Evolutionary conservation across 92 coral and sea anemone genomes (phyloP), one percentile per base, ranked within the genome.

Genomic region (Zoanthus solanderi): DNA sequence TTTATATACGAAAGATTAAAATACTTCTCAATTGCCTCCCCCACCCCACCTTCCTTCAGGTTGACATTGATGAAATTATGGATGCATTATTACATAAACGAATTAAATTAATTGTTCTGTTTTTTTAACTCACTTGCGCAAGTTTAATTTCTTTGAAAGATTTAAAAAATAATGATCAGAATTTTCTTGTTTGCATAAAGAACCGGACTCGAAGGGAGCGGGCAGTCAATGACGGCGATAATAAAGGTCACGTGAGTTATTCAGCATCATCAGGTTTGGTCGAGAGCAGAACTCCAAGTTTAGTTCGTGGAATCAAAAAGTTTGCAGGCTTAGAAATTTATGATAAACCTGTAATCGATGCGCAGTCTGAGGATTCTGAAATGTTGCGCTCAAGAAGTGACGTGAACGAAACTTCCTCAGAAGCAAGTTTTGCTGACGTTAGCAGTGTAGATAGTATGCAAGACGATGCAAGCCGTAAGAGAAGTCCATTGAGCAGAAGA

Each of bases 381-480:
- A 30, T 54, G 46, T 18, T 81, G 42, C 85, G 29, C 69, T 93
- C 93, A 79, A 89, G 84, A 87, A 90, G 90, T 74, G 85, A 85
- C 16, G 76, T 83, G 81, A 89, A 88, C 65, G 92, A 93, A 28
- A 87, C 98, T 15, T 95, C 97, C 1, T 94, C 98, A 18, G 98
- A 95, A 54, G 98, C 94, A 29, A 95, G 98, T 86, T 91, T 95
- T 69, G 98, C 98, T 5, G 98, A 95, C 61, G 94, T 91, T 10
- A 95, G 98, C 72, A 95, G 98, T 44, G 94, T 91, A 0, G 96
- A 92, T 31, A 93, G 98, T 52, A 94, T 84, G 80, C 53, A 31
- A 72, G 83, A 34, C 77, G 86, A 83, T 58, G 83, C 42, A 37
- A 37, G n/a, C 78, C 85, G 42, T 50, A 81, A 50, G 60, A 81